Base-by-base conservation (phyloP, 2,797 vertebrate genomes). In the Echeneis naucrates region DNA sequence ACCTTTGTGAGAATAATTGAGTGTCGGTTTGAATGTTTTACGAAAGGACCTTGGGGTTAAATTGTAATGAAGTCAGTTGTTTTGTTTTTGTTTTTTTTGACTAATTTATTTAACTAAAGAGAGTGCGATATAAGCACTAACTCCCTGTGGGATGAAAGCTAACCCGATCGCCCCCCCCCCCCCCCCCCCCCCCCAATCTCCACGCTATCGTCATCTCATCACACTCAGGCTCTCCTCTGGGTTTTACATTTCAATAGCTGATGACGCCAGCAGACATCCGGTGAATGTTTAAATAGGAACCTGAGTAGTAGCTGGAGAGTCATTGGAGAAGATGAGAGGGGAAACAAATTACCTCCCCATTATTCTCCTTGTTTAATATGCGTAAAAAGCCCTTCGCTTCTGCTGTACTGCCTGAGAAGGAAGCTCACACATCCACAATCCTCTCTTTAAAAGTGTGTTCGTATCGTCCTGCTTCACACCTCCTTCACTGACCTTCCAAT, bases 271-370 rank as follows among this genome's bases (percentile, higher is more conserved):
- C 68, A 85, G 80, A 86, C 82, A 59, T 71, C 63, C 55, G 81
- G 75, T 85, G 74, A 90, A 90, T 86, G 70, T 82, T 87, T 84
- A 81, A 89, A 82, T 62, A 69, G 89, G 68, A 87, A 90, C 71
- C 65, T 0, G 68, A 88, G 80, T 47, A 88, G 80, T 47, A 26
- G 9, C 75, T 40, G 37, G 26, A 74, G 75, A 75, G 81, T 65
- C 73, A 87, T 35, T 56, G 0, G 70, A 85, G 73, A 64, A 53
- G 83, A 78, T 40, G 68, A 73, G 82, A 50, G 63, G 32, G 75
- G 69, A 72, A 83, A 81, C 59, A 70, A 67, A 71, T 76, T 45
- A 78, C 75, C 53, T 61, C 40, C 38, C 66, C 40, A 21, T 61
- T 44, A 62, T 77, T 77, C 74, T 35, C 24, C 51, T 57, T 35